These are phyloP conservation scores for Ophiodon elongatus DNA, from an alignment of 2,113 vertebrate genomes.

Conservation along the genomic window DNA sequence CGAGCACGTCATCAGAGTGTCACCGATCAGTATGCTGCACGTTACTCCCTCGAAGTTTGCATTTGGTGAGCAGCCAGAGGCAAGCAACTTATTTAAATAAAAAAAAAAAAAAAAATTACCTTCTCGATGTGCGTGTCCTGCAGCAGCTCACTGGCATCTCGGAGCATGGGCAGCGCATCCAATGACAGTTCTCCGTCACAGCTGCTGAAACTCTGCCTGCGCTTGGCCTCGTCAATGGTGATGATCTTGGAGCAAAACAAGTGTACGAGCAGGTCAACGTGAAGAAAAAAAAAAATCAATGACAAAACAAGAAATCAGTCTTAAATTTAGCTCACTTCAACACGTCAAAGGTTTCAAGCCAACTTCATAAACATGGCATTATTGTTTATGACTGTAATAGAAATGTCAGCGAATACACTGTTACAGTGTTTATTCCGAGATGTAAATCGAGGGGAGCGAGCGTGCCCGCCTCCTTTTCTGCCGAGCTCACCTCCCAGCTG, in stretches of 20 bases:
- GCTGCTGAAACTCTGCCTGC: constrained; percentile 93
- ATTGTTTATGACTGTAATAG: neutral
- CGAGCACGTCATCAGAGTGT: neutral
- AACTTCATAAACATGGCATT: neutral
- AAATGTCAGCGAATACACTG: neutral
- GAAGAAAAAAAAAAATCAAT: neutral
- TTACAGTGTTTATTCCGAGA: neutral
- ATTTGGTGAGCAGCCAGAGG: neutral
- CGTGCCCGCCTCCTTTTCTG: no score
- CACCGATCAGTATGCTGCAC: neutral
- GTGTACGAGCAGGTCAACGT: neutral
- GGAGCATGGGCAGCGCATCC: constrained; percentile 87
- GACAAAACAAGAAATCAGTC: neutral
- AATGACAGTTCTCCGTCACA: constrained; percentile 85
- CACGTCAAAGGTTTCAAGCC: neutral
- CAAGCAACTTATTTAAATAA: neutral
- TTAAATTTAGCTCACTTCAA: neutral
- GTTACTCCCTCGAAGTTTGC: neutral
- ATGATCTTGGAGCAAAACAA: constrained; percentile 89
- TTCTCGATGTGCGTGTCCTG: constrained; percentile 95
- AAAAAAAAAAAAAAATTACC: constrained; percentile 74
- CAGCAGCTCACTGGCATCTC: constrained; percentile 89
- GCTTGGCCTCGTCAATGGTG: constrained; percentile 95
- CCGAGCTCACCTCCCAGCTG: constrained; percentile 94
- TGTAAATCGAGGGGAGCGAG: neutral